Evolutionary conservation across 2,113 vertebrate genomes (phyloP).

Genomic region (Passer domesticus): DNA sequence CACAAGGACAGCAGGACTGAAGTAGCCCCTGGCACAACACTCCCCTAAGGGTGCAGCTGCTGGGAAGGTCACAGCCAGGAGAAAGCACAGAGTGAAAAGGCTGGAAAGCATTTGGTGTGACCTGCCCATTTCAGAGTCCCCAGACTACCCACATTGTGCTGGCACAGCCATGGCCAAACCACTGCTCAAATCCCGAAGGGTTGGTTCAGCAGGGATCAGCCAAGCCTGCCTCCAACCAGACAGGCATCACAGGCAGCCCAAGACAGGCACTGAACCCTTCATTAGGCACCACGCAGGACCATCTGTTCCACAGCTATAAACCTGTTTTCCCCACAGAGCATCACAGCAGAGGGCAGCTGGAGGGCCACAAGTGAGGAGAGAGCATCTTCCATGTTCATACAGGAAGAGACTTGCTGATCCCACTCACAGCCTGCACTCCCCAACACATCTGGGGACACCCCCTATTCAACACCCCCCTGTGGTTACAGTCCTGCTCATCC

Average conservation of each 20-base stretch:
- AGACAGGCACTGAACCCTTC: neutral
- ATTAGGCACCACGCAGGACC: neutral
- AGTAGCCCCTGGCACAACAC: neutral
- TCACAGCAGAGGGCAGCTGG: neutral
- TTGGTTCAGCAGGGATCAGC: rapidly evolving
- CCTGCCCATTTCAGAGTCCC: neutral
- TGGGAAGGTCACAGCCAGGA: slow-evolving; percentile 36
- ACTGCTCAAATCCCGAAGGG: rapidly evolving
- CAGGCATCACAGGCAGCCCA: neutral
- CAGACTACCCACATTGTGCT: neutral
- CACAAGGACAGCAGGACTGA: neutral
- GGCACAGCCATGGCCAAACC: neutral
- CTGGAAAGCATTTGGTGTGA: neutral
- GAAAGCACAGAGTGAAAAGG: neutral
- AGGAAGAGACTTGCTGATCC: neutral
- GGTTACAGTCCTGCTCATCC: neutral
- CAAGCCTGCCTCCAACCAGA: neutral
- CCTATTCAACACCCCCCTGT: rapidly evolving
- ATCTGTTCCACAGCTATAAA: slow-evolving; percentile 18
- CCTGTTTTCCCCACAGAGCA: neutral
- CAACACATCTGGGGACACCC: neutral
- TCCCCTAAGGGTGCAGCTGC: neutral
- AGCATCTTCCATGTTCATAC: neutral
- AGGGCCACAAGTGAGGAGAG: neutral
- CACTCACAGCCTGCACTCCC: neutral